Conservation (phyloP, 2,113 vertebrate genomes). For the Cyprinodon variegatus region DNA sequence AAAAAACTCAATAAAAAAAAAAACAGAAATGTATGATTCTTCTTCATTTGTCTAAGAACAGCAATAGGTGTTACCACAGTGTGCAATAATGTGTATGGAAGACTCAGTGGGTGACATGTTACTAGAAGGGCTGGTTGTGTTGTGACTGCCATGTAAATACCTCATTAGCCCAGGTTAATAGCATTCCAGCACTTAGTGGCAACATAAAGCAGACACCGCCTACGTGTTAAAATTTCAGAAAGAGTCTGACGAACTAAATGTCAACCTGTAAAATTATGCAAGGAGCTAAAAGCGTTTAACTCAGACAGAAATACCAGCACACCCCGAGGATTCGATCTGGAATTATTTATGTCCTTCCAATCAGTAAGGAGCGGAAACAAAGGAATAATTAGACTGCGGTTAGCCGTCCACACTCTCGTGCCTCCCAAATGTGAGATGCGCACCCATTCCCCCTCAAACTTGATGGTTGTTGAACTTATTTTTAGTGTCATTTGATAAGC, state of each 20-base stretch:
- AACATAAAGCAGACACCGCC: not conserved
- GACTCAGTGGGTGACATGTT: conserved; percentile 15
- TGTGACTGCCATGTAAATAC: conserved; percentile 60
- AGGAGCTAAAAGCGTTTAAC: conserved; percentile 65
- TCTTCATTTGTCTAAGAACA: not conserved
- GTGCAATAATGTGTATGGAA: not conserved
- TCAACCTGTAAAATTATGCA: conserved; percentile 78
- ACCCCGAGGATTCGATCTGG: conserved; percentile 71
- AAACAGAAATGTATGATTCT: not conserved
- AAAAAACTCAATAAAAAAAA: not conserved
- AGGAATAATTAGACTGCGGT: conserved; percentile 85
- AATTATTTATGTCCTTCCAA: conserved; percentile 77
- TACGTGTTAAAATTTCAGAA: conserved; percentile 50
- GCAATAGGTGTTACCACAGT: not conserved
- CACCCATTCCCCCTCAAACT: conserved; percentile 77
- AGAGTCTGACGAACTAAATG: conserved; percentile 78
- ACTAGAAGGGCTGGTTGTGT: conserved; percentile 33
- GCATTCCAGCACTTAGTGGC: conserved; percentile 35
- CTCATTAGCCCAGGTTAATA: conserved; percentile 60
- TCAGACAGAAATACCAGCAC: conserved; percentile 65
- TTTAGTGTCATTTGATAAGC: conserved; percentile 99
- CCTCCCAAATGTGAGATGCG: conserved; percentile 83
- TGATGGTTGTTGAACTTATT: conserved; percentile 99
- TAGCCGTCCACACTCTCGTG: conserved; percentile 73
- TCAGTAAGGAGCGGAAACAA: conserved; percentile 81